phyloP scores from a whole-genome alignment of 1,140 invertebrate genomes.

The Bombyx mori region ASM3026992v2 NC_085127.1:9070501-9071000 shows the following conservation, averaged over 20 bases:
- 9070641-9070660: too few species aligned
- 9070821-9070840: not conserved
- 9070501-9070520: too few species aligned
- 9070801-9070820: not conserved
- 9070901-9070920: slow-evolving; percentile 10
- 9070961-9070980: slow-evolving; percentile 8
- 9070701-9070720: slow-evolving; percentile 7
- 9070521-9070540: too few species aligned
- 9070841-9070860: slow-evolving; percentile 11
- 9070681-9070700: slow-evolving; percentile 8
- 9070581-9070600: too few species aligned
- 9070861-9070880: slow-evolving; percentile 11
- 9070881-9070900: slow-evolving; percentile 4
- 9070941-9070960: slow-evolving; percentile 2
- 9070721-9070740: slow-evolving; percentile 9
- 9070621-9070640: too few species aligned
- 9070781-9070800: not conserved
- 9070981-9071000: too few species aligned
- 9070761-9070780: slow-evolving; percentile 10
- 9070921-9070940: slow-evolving; percentile 8
- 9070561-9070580: too few species aligned
- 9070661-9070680: slow-evolving; percentile 1
- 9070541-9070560: too few species aligned
- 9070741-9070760: slow-evolving; percentile 4
- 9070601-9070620: too few species aligned